Conservation (phyloP, 2,113 vertebrate genomes). For the Micronycteris hirsuta region DNA sequence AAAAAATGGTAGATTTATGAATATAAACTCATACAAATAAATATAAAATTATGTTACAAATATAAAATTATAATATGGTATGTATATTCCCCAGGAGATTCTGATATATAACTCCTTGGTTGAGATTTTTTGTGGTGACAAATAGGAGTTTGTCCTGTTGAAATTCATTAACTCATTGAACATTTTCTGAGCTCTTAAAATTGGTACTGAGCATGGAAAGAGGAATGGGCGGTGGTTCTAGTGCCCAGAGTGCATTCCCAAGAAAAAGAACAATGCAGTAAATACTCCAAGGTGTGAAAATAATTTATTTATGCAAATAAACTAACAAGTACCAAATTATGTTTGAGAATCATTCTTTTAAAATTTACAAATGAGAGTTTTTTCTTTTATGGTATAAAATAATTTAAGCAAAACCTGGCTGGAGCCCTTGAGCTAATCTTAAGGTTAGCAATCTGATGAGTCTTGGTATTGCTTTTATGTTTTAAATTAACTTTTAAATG, state of each 20-base stretch:
- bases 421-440: not conserved
- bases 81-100: not conserved
- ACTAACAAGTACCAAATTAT: not conserved
- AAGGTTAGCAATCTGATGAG: not conserved
- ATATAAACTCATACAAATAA: not conserved
- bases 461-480: not conserved
- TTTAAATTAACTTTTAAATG: conserved; percentile 18
- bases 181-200: not conserved
- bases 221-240: not conserved
- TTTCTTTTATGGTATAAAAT: not conserved
- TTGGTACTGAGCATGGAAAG: not conserved
- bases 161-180: conserved; percentile 11
- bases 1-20: not conserved
- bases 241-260: not conserved
- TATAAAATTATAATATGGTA: not conserved
- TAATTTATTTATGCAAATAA: not conserved
- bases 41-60: not conserved
- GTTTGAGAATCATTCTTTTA: not conserved
- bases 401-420: not conserved
- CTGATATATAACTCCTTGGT: not conserved
- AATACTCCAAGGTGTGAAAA: not conserved
- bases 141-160: not conserved
- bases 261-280: not conserved
- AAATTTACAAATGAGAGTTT: not conserved
- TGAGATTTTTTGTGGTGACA: conserved; percentile 5